Evolutionary conservation across 2,797 vertebrate species (phyloP).

Genomic region (Manis pentadactyla): DNA sequence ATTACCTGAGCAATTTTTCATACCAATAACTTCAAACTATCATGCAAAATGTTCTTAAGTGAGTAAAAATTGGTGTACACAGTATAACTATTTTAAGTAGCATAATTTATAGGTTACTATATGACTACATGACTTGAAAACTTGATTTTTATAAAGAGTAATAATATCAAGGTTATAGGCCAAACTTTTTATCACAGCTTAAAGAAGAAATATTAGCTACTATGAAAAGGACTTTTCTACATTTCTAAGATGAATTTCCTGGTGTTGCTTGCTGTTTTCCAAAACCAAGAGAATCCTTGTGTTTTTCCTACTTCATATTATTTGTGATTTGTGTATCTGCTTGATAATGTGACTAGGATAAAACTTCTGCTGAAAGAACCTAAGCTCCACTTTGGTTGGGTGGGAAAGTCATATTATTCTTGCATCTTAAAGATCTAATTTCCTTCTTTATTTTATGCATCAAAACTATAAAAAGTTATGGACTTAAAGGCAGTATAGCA

Average conservation of each 20-base stretch:
- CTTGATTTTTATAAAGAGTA: conserved; percentile 31
- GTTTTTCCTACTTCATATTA: conserved; percentile 17
- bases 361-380: background rate
- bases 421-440: background rate
- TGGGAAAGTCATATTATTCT: background rate
- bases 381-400: background rate
- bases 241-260: conserved; percentile 30
- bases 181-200: conserved; percentile 47
- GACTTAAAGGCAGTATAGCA: background rate
- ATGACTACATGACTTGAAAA: conserved; percentile 22
- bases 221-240: conserved; percentile 2
- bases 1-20: conserved; percentile 72
- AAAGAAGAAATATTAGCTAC: conserved; percentile 36
- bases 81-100: conserved; percentile 49
- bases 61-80: background rate
- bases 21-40: conserved; percentile 14
- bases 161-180: conserved; percentile 9
- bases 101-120: conserved; percentile 6
- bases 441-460: conserved; percentile 24
- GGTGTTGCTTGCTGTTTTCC: conserved; percentile 13
- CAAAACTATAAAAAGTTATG: background rate
- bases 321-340: conserved; percentile 15
- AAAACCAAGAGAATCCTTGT: conserved; percentile 15
- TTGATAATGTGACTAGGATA: conserved; percentile 31
- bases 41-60: background rate